Percentiles rank a stretch among this genome's conserved stretches.
Evolutionary conservation across 1,140 invertebrate species (phyloP).

Genomic region (Drosophila watanabei): DNA sequence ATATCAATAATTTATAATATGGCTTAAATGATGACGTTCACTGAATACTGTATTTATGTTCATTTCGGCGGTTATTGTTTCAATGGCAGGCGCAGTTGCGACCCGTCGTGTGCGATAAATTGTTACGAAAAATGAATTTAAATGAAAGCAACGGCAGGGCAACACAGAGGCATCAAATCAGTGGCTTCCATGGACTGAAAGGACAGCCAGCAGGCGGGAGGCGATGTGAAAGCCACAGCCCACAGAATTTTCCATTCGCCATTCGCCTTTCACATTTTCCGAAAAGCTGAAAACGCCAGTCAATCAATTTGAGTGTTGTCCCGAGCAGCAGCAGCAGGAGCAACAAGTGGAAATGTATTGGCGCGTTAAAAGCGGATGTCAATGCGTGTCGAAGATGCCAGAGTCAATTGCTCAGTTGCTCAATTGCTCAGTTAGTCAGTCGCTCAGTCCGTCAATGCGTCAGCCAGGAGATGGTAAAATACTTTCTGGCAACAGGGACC

Average conservation of each 20-base stretch:
- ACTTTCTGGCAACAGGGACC: slow-evolving; percentile 7
- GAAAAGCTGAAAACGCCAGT: slow-evolving; percentile 42
- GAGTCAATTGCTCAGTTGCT: slow-evolving; percentile 18
- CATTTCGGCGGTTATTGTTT: slow-evolving; percentile 26
- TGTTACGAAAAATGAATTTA: slow-evolving; percentile 70
- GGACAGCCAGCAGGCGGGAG: slow-evolving; percentile 2
- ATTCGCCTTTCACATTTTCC: slow-evolving; percentile 25
- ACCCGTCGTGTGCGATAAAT: slow-evolving; percentile 52
- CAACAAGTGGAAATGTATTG: slow-evolving; percentile 62
- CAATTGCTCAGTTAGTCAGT: slow-evolving; percentile 2
- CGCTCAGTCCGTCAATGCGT: slow-evolving; percentile 3
- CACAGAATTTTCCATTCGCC: slow-evolving; percentile 24
- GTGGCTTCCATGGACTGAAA: slow-evolving; percentile 28
- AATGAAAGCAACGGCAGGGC: slow-evolving; percentile 43
- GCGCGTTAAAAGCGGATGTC: slow-evolving; percentile 65
- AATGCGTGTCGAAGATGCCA: slow-evolving; percentile 50
- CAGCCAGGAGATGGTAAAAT: slow-evolving; percentile 26
- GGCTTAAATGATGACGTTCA: slow-evolving; percentile 53
- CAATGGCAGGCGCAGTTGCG: slow-evolving; percentile 11
- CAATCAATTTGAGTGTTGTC: slow-evolving; percentile 75
- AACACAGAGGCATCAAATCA: slow-evolving; percentile 48
- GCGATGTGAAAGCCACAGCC: background rate
- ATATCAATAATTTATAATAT: slow-evolving; percentile 56
- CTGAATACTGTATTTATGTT: slow-evolving; percentile 55
- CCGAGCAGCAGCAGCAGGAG: slow-evolving; percentile 11